Base-by-base conservation (phyloP, 2,888 invertebrate species). In the Ophioninae sp. region DNA sequence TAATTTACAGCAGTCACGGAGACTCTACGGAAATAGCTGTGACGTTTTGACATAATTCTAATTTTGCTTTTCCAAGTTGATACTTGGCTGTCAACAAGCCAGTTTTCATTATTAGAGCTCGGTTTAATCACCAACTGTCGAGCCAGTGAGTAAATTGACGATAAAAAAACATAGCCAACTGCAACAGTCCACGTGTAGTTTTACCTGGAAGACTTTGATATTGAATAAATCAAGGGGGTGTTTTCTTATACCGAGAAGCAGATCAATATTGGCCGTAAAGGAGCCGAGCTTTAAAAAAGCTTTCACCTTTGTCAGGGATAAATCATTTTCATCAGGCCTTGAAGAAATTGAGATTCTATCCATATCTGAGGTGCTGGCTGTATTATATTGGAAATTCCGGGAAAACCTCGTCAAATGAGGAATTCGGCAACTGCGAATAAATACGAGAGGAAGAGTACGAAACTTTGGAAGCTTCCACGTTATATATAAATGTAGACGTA, bases 381-480 rank as follows among this genome's bases (percentile, higher is more conserved):
- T 68, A 68, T 73, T 73, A 37, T 22, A 59, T 64, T 76, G 22
- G 22, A 82, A 68, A 78, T 82, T 74, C 68, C 73, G 41, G 58
- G 65, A 56, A 71, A 73, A 77, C 20, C 63, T 61, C 30, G 68
- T 41, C 39, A 63, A 78, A 74, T 59, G 78, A 78, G 73, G 37
- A 82, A 78, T 69, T 63, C 30, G 63, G 30, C 23, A 51, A 74
- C 56, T 44, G 39, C 30, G 37, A 61, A 64, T 17, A 61, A 56
- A 72, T 10, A 44, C 13, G 39, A 44, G 59, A 59, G 77, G 61
- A 56, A 71, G 65, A 78, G 68, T 44, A 56, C 39, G 58, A 58
- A 20, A 64, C 61, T 51, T 51, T 41, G 44, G 51, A 37, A 67
- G 56, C 67, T 77, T 41, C 61, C 41, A 20, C 6, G n/a, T 8